Base-by-base conservation (phyloP, 2,113 vertebrate species). In the Corythaixoides concolor region DNA sequence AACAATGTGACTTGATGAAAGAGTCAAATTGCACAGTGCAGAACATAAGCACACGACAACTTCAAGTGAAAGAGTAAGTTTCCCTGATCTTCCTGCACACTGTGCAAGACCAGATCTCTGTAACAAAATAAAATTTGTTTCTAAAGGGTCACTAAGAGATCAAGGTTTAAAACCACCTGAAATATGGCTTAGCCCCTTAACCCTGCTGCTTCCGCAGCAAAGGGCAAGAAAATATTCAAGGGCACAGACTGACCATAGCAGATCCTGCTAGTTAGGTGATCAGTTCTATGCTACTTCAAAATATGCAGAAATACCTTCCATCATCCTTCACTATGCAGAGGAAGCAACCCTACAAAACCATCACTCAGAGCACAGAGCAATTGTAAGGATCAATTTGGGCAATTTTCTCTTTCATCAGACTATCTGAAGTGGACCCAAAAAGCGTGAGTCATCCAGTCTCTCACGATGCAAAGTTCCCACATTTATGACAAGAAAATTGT, bases 261-360 rank as follows among this genome's bases (percentile, higher is more conserved):
- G 16, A 43, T 55, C 3, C 4, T 41, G 11, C n/a, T 35, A 60
- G 19, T 63, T 43, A 28, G 6, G 15, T 49, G 6, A 62, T 28
- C 18, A n/a, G 12, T 66, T 58, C 49, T 14, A 27, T 13, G 10
- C 22, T 88, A 50, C 72, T 89, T 86, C 85, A 91, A 95, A 97
- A 93, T 64, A 98, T 81, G 95, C 97, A 98, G 97, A 98, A 98
- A 98, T 97, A 97, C 55, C 56, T 78, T 97, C 94, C 7, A 95
- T 90, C 88, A 43, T 66, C 81, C 77, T 63, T 95, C 87, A 90
- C n/a, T 80, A 64, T 12, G 14, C 45, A 85, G 26, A 84, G 10
- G n/a, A 53, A 67, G n/a, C 59, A 92, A 86, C 11, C 81, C 62
- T 28, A 59, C 33, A 88, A 85, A 92, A 88, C 37, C 37, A 72